phyloP scores from a whole-genome alignment of 2,797 vertebrate genomes.

The Malacoraja senta region DNA sequence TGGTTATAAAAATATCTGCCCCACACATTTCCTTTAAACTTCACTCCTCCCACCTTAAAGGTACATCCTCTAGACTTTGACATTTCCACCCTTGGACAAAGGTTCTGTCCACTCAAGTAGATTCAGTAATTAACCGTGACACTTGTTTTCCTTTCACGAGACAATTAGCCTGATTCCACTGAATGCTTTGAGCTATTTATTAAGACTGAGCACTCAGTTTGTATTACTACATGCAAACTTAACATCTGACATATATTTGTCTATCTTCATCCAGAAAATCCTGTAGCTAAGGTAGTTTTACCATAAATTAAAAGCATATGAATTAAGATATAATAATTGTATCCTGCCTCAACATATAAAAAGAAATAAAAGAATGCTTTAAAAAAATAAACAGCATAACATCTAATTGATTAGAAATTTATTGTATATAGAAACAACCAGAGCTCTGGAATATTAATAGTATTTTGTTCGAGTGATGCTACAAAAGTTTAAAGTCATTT shows the following conservation, averaged over 20 bases:
- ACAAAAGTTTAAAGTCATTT: neutral
- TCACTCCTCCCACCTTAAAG: too few species aligned
- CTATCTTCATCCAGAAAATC: neutral
- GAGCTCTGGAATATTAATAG: neutral
- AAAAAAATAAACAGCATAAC: neutral
- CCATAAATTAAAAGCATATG: neutral
- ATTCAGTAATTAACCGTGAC: neutral
- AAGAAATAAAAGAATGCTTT: neutral
- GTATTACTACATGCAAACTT: neutral
- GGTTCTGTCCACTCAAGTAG: neutral
- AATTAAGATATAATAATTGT: neutral
- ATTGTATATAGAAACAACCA: neutral
- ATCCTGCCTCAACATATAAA: neutral
- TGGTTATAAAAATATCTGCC: too few species aligned
- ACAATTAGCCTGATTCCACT: neutral
- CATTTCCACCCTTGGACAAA: too few species aligned
- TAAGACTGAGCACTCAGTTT: neutral
- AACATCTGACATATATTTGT: neutral
- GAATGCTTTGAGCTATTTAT: neutral
- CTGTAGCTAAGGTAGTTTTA: neutral
- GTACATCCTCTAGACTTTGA: too few species aligned
- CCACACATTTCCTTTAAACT: too few species aligned
- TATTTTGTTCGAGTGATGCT: neutral
- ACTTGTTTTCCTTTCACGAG: neutral
- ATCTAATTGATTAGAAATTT: neutral